Conservation (phyloP, 2,797 vertebrate species). For the Danio kyathit region DNA sequence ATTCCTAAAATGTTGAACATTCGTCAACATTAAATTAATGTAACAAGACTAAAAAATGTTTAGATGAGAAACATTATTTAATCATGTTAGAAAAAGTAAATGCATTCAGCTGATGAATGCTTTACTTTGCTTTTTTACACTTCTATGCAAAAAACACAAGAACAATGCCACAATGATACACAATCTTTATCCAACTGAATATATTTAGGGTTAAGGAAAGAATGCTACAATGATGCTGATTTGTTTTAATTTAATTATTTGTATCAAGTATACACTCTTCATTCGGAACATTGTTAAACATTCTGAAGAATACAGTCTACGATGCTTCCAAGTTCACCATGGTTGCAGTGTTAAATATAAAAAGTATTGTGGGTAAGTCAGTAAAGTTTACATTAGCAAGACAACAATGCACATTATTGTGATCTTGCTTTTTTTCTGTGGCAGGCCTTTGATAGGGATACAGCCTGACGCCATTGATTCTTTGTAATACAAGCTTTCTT, state of each 20-base stretch:
- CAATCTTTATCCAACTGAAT: too few relatives aligned
- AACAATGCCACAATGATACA: conserved; percentile 57
- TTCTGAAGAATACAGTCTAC: conserved; percentile 53
- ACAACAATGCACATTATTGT: conserved; percentile 27
- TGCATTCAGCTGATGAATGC: too few relatives aligned
- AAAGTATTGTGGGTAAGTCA: conserved; percentile 12
- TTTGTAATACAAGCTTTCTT: conserved; percentile 79
- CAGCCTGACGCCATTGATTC: conserved; percentile 73
- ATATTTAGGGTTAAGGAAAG: conserved; percentile 51
- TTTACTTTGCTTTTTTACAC: too few relatives aligned
- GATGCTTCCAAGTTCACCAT: conserved; percentile 39
- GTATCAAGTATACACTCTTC: conserved; percentile 11
- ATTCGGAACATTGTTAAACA: not conserved
- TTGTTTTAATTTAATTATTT: not conserved
- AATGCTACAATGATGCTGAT: conserved; percentile 29
- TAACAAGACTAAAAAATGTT: too few relatives aligned
- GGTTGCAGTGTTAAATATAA: not conserved
- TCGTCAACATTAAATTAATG: too few relatives aligned
- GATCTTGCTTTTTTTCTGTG: conserved; percentile 63
- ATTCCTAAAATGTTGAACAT: too few relatives aligned
- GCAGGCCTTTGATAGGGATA: conserved; percentile 76
- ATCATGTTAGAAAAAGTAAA: too few relatives aligned
- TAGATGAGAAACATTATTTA: too few relatives aligned
- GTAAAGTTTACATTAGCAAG: conserved; percentile 36
- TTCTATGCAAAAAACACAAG: too few relatives aligned